Conservation (phyloP, 2,888 invertebrate species). For the Prionchulus punctatus region DNA sequence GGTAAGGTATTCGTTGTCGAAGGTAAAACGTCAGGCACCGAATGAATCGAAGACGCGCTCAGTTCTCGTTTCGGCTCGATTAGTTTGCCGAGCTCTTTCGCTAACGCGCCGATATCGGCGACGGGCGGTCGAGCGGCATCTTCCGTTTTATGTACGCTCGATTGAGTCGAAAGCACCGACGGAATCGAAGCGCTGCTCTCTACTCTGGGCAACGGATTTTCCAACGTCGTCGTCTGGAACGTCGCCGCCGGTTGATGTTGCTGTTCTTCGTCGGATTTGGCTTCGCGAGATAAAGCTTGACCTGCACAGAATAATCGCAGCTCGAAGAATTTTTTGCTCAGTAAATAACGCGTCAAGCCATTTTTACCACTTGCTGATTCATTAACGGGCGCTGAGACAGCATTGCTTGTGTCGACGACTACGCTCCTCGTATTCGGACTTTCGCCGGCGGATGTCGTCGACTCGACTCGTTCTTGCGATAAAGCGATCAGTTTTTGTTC, state of each 20-base stretch:
- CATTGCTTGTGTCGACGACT: not conserved
- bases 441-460: no score
- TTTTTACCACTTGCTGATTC: no score
- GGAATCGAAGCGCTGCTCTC: not conserved
- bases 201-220: not conserved
- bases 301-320: no score
- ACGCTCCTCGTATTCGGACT: not conserved
- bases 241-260: no score
- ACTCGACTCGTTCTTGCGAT: not conserved
- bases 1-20: not conserved
- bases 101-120: conserved; percentile 6
- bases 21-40: not conserved
- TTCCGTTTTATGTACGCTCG: not conserved
- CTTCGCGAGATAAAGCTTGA: no score
- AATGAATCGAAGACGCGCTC: not conserved
- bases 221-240: not conserved
- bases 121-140: conserved; percentile 1
- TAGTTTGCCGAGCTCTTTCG: conserved; percentile 8
- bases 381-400: no score
- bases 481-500: not conserved
- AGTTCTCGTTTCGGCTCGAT: conserved; percentile 5
- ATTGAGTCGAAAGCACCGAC: not conserved
- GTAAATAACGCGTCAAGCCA: no score
- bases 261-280: no score
- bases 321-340: no score